Conservation (phyloP, 2,888 invertebrate genomes). For the Nomada ruficornis region DNA sequence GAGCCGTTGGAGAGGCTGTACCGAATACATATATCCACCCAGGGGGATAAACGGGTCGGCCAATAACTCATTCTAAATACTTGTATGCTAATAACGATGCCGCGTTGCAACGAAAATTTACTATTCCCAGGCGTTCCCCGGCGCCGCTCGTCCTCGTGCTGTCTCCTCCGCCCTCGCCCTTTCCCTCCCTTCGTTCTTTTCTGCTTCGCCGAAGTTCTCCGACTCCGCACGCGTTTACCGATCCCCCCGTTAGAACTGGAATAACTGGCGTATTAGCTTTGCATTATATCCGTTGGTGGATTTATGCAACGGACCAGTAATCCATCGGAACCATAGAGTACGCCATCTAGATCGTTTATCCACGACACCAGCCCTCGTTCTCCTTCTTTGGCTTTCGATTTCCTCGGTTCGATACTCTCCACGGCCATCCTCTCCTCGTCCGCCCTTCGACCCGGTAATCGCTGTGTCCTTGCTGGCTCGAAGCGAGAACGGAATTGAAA, state of each 20-base stretch:
- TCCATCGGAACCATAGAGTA: slow-evolving; percentile 68
- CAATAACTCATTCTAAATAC: slow-evolving; percentile 82
- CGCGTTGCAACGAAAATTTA: slow-evolving; percentile 75
- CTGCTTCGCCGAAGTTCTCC: slow-evolving; percentile 21
- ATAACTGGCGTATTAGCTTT: slow-evolving; percentile 66
- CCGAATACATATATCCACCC: slow-evolving; percentile 70
- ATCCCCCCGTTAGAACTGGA: slow-evolving; percentile 36
- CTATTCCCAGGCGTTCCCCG: slow-evolving; percentile 74
- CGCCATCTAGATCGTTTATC: slow-evolving; percentile 72
- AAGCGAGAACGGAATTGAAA: slow-evolving; percentile 59
- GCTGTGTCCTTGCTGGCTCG: neutral
- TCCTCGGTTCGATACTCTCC: slow-evolving; percentile 17
- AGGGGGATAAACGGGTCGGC: slow-evolving; percentile 73
- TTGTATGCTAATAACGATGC: slow-evolving; percentile 80
- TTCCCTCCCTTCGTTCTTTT: slow-evolving; percentile 1
- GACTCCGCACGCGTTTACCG: slow-evolving; percentile 28
- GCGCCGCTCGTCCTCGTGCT: slow-evolving; percentile 40
- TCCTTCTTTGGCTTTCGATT: slow-evolving; percentile 41
- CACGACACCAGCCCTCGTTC: slow-evolving; percentile 40
- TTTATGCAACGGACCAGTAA: slow-evolving; percentile 74
- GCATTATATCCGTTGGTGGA: slow-evolving; percentile 65
- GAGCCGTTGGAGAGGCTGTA: slow-evolving; percentile 30
- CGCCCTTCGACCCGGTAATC: neutral
- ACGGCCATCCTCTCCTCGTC: neutral
- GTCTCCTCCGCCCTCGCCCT: slow-evolving; percentile 20